phyloP scores from a whole-genome alignment of 1,140 invertebrate species.

The Drosophila saltans region DNA sequence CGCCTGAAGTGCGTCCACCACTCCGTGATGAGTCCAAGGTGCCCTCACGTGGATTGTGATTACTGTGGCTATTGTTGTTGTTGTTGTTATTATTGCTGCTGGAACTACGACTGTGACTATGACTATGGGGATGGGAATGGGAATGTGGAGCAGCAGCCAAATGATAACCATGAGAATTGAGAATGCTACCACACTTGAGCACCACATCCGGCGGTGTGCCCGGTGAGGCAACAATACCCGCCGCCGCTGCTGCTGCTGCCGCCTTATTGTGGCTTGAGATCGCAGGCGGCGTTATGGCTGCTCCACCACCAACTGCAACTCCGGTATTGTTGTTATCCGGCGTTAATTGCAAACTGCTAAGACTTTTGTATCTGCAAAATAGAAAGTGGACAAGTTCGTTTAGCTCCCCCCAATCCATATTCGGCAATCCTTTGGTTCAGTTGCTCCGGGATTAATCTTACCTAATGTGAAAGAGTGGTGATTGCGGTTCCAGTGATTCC shows the following conservation, averaged over 20 bases:
- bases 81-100: slow-evolving; percentile 65
- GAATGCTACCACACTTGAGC: slow-evolving; percentile 77
- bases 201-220: slow-evolving; percentile 71
- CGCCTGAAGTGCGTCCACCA: slow-evolving; percentile 92
- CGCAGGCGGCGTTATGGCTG: slow-evolving; percentile 66
- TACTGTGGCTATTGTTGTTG: slow-evolving; percentile 68
- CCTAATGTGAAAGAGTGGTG: slow-evolving; percentile 83
- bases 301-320: neutral
- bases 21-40: slow-evolving; percentile 95
- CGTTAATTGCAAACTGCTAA: slow-evolving; percentile 81
- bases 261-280: slow-evolving; percentile 80
- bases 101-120: slow-evolving; percentile 66
- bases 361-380: slow-evolving; percentile 75
- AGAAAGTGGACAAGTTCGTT: neutral
- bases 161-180: slow-evolving; percentile 63
- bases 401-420: neutral
- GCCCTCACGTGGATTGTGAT: slow-evolving; percentile 84
- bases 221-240: slow-evolving; percentile 31
- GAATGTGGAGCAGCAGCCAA: slow-evolving; percentile 40
- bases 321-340: slow-evolving; percentile 68
- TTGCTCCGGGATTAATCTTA: slow-evolving; percentile 26
- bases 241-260: slow-evolving; percentile 32
- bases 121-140: slow-evolving; percentile 39
- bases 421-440: neutral
- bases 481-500: slow-evolving; percentile 77